Conservation (phyloP, 30 jellyfish, hydroid and myxozoan genomes). For the Pseudorhiza aurosa region DNA sequence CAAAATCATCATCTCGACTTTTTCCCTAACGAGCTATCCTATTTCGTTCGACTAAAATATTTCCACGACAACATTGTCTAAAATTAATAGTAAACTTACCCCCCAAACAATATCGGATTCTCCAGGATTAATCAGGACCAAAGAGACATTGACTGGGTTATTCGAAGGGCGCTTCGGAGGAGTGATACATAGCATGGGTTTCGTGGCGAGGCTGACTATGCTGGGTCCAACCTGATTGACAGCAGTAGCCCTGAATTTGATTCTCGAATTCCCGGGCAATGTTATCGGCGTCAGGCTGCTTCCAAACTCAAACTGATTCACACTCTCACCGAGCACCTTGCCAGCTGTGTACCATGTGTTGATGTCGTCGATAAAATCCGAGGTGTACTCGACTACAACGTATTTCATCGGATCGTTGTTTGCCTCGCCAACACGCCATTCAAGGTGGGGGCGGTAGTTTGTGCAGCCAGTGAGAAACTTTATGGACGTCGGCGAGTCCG, state of each 20-base stretch:
- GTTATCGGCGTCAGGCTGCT: slow-evolving; percentile 25
- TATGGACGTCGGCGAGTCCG: slow-evolving; percentile 85
- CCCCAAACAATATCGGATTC: slow-evolving; percentile 54
- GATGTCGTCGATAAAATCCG: slow-evolving; percentile 54
- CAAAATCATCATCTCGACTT: too few species aligned
- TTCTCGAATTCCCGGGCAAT: slow-evolving; percentile 71
- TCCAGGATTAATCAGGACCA: slow-evolving; percentile 9
- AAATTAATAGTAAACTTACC: slow-evolving; percentile 37
- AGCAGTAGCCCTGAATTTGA: slow-evolving; percentile 72
- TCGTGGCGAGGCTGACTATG: slow-evolving; percentile 67
- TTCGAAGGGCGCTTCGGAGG: slow-evolving; percentile 73
- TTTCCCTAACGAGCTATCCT: too few species aligned
- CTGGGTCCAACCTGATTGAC: slow-evolving; percentile 66
- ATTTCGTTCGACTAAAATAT: too few species aligned
- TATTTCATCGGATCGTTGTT: slow-evolving; percentile 50
- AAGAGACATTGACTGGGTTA: slow-evolving; percentile 74
- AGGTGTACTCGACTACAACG: slow-evolving; percentile 53
- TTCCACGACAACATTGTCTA: too few species aligned
- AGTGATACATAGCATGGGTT: slow-evolving; percentile 52
- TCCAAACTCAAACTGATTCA: slow-evolving; percentile 47
- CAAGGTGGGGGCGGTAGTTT: slow-evolving; percentile 31
- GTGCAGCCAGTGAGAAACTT: slow-evolving; percentile 27
- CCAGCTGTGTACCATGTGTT: slow-evolving; percentile 65
- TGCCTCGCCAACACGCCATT: slow-evolving; percentile 81
- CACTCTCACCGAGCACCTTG: slow-evolving; percentile 32